Evolutionary conservation across 2,888 invertebrate genomes (phyloP).

Genomic region (Ectemnius continuus): DNA sequence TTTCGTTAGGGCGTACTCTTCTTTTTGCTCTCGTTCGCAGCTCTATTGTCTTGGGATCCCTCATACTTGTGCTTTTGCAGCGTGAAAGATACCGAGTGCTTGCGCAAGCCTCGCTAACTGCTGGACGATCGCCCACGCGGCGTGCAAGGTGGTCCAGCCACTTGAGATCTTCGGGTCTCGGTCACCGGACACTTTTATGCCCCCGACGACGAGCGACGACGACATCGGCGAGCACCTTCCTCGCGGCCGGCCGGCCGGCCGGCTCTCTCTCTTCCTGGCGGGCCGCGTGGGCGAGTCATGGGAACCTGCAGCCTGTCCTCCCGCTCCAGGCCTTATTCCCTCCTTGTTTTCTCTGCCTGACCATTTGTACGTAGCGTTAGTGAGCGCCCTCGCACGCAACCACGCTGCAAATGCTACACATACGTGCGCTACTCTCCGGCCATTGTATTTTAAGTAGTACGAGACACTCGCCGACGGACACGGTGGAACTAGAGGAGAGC

Average conservation of each 20-base stretch:
- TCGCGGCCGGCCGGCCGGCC: conserved; percentile 30
- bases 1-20: neutral
- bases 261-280: no score
- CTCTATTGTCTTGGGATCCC: neutral
- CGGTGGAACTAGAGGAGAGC: neutral
- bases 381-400: conserved; percentile 36
- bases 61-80: neutral
- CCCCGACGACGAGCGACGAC: conserved; percentile 73
- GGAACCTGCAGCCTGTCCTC: conserved; percentile 59
- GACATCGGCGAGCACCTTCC: conserved; percentile 71
- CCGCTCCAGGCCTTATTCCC: conserved; percentile 25
- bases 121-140: conserved; percentile 71
- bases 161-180: conserved; percentile 70
- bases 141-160: conserved; percentile 72
- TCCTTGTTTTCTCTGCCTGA: conserved; percentile 41
- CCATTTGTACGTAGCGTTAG: conserved; percentile 46
- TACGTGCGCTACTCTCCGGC: conserved; percentile 19
- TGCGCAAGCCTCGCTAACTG: conserved; percentile 66
- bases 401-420: conserved; percentile 33
- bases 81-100: conserved; percentile 47
- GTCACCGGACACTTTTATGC: conserved; percentile 73
- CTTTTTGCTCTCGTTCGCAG: neutral
- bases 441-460: conserved; percentile 47
- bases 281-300: conserved; percentile 69
- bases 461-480: neutral